phyloP scores from a whole-genome alignment of 1,140 invertebrate species.

The Drosophila saltans region DNA sequence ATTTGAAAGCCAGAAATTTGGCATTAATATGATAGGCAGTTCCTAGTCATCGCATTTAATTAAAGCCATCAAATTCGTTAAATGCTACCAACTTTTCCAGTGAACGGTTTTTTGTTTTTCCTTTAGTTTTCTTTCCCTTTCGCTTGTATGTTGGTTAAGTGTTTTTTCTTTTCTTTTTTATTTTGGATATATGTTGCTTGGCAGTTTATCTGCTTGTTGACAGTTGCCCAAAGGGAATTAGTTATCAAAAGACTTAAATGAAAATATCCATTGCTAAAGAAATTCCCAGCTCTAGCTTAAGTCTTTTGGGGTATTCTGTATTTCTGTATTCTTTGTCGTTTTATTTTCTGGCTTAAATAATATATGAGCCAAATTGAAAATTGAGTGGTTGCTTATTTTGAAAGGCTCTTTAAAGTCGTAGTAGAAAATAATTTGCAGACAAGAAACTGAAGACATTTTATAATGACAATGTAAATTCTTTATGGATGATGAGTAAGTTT shows the following conservation, averaged over 20 bases:
- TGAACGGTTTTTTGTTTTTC: background rate
- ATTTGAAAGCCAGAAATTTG: constrained; percentile 44
- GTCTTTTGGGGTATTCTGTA: constrained; percentile 15
- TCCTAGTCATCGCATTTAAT: constrained; percentile 17
- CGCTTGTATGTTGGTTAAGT: constrained; percentile 16
- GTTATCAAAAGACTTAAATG: constrained; percentile 76
- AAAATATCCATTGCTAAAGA: constrained; percentile 67
- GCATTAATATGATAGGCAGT: constrained; percentile 59
- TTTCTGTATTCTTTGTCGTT: constrained; percentile 22
- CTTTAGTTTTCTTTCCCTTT: constrained; percentile 8
- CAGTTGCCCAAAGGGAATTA: constrained; percentile 78
- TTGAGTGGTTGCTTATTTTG: constrained; percentile 9
- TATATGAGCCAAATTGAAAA: constrained; percentile 60
- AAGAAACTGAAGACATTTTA: background rate
- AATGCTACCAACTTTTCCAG: background rate
- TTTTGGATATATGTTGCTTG: constrained; percentile 51
- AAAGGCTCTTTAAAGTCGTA: constrained; percentile 27
- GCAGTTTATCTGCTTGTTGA: constrained; percentile 75
- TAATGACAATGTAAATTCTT: background rate
- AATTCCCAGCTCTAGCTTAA: constrained; percentile 14
- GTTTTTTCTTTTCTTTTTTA: constrained; percentile 16
- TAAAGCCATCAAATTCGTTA: constrained; percentile 25
- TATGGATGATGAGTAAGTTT: no score
- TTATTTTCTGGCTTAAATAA: constrained; percentile 52
- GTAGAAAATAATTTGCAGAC: background rate